phyloP scores from a whole-genome alignment of 1,140 invertebrate genomes.

The Zophobas atratus region DNA sequence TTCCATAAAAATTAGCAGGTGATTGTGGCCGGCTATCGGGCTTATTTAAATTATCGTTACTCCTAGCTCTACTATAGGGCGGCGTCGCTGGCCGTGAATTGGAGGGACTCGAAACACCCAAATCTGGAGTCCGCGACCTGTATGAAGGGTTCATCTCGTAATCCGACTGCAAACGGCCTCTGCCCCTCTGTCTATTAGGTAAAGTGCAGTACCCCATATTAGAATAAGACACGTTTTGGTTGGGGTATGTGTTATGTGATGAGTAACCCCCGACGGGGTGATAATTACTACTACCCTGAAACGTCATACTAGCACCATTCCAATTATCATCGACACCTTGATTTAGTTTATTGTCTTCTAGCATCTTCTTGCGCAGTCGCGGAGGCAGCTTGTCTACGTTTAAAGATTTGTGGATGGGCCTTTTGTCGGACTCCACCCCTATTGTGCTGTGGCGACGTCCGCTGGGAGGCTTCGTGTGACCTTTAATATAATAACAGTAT shows the following conservation, averaged over 20 bases:
- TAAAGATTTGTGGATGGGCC: slow-evolving; percentile 52
- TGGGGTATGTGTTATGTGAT: slow-evolving; percentile 26
- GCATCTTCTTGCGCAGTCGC: slow-evolving; percentile 70
- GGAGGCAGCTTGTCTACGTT: slow-evolving; percentile 71
- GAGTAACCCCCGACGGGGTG: slow-evolving; percentile 52
- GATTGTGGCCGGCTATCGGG: slow-evolving; percentile 53
- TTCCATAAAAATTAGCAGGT: slow-evolving; percentile 44
- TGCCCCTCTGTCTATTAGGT: slow-evolving; percentile 69
- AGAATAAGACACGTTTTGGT: slow-evolving; percentile 6
- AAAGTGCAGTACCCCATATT: slow-evolving; percentile 70
- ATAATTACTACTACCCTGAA: slow-evolving; percentile 64
- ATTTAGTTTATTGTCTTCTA: slow-evolving; percentile 69
- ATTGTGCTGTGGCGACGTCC: slow-evolving; percentile 69
- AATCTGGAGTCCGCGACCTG: slow-evolving; percentile 72
- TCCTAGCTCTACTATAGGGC: slow-evolving; percentile 50
- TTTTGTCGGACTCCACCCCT: slow-evolving; percentile 66
- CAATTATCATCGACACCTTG: slow-evolving; percentile 68
- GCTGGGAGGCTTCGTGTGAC: slow-evolving; percentile 72
- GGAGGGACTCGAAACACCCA: slow-evolving; percentile 53
- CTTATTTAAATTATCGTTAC: slow-evolving; percentile 50
- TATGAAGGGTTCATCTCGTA: slow-evolving; percentile 55
- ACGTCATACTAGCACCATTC: slow-evolving; percentile 71
- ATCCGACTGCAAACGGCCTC: slow-evolving; percentile 70
- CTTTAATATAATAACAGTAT: slow-evolving; percentile 59
- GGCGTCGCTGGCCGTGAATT: slow-evolving; percentile 67